Conservation (phyloP, 2,113 vertebrate genomes). For the Thunnus thynnus region DNA sequence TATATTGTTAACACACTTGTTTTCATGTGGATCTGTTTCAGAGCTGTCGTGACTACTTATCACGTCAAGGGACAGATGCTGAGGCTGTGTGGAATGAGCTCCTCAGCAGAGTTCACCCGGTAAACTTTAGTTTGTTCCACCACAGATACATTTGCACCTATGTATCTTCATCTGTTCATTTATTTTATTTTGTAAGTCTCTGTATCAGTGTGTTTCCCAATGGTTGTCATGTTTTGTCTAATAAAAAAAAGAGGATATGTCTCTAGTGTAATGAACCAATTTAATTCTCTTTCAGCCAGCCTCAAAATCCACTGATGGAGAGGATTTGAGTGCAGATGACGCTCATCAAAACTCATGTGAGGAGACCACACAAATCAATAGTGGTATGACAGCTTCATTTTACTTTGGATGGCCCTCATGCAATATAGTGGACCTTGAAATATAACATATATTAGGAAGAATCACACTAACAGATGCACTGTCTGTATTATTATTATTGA, state of each 20-base stretch:
- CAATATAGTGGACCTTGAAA: slow-evolving; percentile 32
- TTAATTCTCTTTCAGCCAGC: slow-evolving; percentile 59
- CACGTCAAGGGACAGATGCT: slow-evolving; percentile 83
- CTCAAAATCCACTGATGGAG: slow-evolving; percentile 31
- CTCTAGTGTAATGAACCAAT: slow-evolving; percentile 3
- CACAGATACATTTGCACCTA: neutral
- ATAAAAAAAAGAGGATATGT: neutral
- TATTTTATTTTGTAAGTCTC: neutral
- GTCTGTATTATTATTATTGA: neutral
- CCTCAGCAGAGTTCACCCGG: slow-evolving; percentile 81
- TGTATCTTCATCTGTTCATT: neutral
- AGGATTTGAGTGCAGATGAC: slow-evolving; percentile 44
- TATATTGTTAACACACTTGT: slow-evolving; percentile 11
- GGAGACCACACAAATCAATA: slow-evolving; percentile 58
- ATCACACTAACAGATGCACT: neutral
- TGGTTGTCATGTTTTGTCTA: neutral
- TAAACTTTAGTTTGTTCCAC: slow-evolving; percentile 40
- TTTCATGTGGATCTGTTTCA: slow-evolving; percentile 64
- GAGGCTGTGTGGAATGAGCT: slow-evolving; percentile 85
- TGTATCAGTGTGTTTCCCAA: neutral
- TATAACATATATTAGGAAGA: slow-evolving; percentile 14
- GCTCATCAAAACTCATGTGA: slow-evolving; percentile 35
- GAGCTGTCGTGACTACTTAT: slow-evolving; percentile 87
- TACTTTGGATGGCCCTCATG: slow-evolving; percentile 56
- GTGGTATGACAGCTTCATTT: slow-evolving; percentile 70